phyloP scores from a whole-genome alignment of 2,888 invertebrate species.

The Drosophila acutilabella region DNA sequence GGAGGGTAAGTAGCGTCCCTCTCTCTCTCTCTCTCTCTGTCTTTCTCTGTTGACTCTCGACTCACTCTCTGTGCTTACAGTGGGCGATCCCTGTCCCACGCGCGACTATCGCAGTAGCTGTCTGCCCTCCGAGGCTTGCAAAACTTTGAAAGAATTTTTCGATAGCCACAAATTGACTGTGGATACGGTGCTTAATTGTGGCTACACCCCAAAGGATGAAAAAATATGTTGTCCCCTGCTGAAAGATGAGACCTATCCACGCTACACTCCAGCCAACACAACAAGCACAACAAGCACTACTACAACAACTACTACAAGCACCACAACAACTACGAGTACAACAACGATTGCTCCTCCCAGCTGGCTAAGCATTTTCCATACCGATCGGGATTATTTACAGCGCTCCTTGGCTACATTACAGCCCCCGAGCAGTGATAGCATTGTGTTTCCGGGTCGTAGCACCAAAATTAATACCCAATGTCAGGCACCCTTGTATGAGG shows the following conservation, averaged over 20 bases:
- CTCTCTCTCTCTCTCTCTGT: not conserved
- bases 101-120: slow-evolving; percentile 56
- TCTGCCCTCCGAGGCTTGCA: slow-evolving; percentile 44
- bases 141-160: slow-evolving; percentile 39
- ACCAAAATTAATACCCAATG: slow-evolving; percentile 23
- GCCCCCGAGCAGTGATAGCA: not conserved
- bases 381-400: slow-evolving; percentile 48
- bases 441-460: slow-evolving; percentile 9
- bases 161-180: slow-evolving; percentile 23
- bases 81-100: slow-evolving; percentile 68
- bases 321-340: slow-evolving; percentile 2
- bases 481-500: slow-evolving; percentile 63
- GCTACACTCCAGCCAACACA: slow-evolving; percentile 1
- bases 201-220: slow-evolving; percentile 52
- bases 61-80: slow-evolving; percentile 26
- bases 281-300: slow-evolving; percentile 5
- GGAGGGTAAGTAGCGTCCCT: slow-evolving; percentile 52
- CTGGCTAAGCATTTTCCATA: slow-evolving; percentile 65
- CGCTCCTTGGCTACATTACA: not conserved
- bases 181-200: slow-evolving; percentile 44
- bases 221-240: slow-evolving; percentile 64
- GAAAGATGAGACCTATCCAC: slow-evolving; percentile 4
- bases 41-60: too few relatives aligned
- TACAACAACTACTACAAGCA: slow-evolving; percentile 5
- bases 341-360: slow-evolving; percentile 1